These are phyloP conservation scores for Pseudorectes ferrugineus DNA, from an alignment of 2,113 vertebrate species.

Conservation along the genomic window DNA sequence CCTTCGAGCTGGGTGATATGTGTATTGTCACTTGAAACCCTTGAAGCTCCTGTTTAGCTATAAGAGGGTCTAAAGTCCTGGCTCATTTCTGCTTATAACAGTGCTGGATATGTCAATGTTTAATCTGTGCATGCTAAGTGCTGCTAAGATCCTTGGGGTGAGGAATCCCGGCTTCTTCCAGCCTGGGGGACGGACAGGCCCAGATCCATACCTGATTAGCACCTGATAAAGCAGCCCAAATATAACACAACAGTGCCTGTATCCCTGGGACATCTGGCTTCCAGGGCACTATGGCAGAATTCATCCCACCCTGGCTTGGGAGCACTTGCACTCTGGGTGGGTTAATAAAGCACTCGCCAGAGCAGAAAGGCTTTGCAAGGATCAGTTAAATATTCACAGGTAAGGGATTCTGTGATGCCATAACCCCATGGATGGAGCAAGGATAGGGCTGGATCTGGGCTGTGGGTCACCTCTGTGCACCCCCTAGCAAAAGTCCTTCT, in stretches of 20 bases:
- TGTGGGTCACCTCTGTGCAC: neutral
- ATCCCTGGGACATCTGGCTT: neutral
- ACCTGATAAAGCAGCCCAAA: neutral
- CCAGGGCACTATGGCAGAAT: neutral
- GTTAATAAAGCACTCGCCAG: neutral
- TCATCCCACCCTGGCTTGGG: neutral
- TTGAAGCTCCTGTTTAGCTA: neutral
- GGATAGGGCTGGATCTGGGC: neutral
- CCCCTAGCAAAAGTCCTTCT: neutral
- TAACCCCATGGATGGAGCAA: neutral
- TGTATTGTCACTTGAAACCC: neutral
- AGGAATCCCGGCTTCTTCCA: neutral
- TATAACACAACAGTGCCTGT: neutral
- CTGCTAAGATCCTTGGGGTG: neutral
- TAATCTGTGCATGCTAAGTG: neutral
- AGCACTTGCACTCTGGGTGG: fast-evolving
- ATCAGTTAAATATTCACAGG: neutral
- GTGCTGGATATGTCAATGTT: conserved; percentile 25
- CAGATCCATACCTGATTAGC: neutral
- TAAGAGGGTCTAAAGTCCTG: neutral
- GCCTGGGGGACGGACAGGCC: neutral
- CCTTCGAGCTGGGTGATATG: neutral
- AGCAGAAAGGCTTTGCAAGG: neutral
- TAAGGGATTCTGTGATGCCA: neutral
- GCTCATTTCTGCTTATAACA: neutral